A percentile compares a stretch with the other conserved stretches of the same genome.
Conservation (phyloP, 1,140 invertebrate genomes). For the Anastrepha ludens region DNA sequence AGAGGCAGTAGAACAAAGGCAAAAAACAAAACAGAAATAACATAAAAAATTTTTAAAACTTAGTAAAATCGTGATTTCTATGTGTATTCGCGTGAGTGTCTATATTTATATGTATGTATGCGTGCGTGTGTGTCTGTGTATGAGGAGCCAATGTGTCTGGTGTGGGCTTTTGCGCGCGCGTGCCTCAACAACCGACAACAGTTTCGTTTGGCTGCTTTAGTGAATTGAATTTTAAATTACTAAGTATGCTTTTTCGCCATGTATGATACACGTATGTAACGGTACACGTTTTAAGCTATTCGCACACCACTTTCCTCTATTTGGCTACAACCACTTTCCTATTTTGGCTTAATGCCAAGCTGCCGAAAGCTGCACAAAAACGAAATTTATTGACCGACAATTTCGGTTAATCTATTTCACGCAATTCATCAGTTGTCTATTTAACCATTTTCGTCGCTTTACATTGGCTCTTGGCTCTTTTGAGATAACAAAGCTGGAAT, state of each 20-base stretch:
- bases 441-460: slow-evolving; percentile 35
- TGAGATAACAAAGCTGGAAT: not conserved
- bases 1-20: no score
- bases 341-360: not conserved
- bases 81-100: not conserved
- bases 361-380: not conserved
- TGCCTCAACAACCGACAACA: not conserved
- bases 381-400: not conserved
- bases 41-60: slow-evolving; percentile 1
- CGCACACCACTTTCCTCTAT: not conserved
- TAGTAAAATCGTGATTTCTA: slow-evolving; percentile 13
- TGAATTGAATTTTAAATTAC: not conserved
- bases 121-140: not conserved
- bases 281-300: not conserved
- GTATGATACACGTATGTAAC: not conserved
- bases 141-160: slow-evolving; percentile 41
- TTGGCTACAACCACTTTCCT: not conserved
- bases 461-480: not conserved
- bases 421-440: slow-evolving; percentile 44
- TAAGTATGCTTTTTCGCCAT: no score
- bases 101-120: not conserved
- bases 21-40: not conserved
- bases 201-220: not conserved
- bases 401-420: slow-evolving; percentile 50
- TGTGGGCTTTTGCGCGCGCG: not conserved